Evolutionary conservation across 1,140 invertebrate species (phyloP), one percentile per base, ranked within the genome.

Genomic region (Tachypleus tridentatus): DNA sequence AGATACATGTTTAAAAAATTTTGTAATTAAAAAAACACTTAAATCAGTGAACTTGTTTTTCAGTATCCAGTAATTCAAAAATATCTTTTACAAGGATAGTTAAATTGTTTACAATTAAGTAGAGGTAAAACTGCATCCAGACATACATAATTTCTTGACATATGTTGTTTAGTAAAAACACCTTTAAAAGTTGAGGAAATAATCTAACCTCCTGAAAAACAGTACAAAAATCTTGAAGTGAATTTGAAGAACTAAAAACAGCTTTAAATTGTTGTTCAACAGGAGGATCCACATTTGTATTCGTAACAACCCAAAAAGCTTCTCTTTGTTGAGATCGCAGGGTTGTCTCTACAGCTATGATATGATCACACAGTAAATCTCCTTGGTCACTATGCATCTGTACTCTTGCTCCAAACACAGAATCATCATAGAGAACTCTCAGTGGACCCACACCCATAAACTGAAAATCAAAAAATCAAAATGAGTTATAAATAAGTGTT

Each of bases 371-470:
- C 3, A 80, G 58, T 9, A 73, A 63, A 10, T 77, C 71, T 4
- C 76, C 75, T 9, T 77, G 67, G 50, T 80, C 78, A 4, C 71
- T 69, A 52, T 73, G 73, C n/a, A 82, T 70, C 10, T 73, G 62
- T 48, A 83, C 78, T 49, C 74, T 74, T 7, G 76, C 74, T 2
- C 77, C 78, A 68, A 73, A 80, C 4, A 80, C 72, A 11, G 80
- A 76, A n/a, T 78, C 77, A 71, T 83, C 79, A 62, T 79, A 82
- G n/a, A 76, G 47, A 10, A 83, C 77, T 51, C 76, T 75, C 3
- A 83, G 62, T 52, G 73, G 73, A 11, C 81, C 82, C 29, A 72
- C 62, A 3, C 76, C 79, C 3, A 78, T 51, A 63, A 4, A 29
- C 6, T 65, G 64, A 49, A 73, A 29, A 29, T 29, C 29, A 29